A percentile compares a stretch with the other conserved stretches of the same genome.
Evolutionary conservation across 2,888 invertebrate genomes (phyloP).

Genomic region (Pachycephus smyrnensis): DNA sequence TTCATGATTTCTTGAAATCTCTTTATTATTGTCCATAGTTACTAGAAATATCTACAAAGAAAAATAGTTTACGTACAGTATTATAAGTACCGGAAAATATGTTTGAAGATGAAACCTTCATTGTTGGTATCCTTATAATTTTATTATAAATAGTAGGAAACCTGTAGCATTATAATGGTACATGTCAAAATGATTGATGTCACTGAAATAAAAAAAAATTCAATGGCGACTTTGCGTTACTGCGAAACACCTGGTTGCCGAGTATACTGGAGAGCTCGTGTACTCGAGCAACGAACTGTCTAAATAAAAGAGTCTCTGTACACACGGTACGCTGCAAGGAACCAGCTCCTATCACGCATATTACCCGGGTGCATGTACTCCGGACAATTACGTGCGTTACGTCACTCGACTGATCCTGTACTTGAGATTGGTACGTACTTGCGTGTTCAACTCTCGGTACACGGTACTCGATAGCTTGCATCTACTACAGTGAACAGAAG

Average conservation of each 20-base stretch:
- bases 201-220: not conserved
- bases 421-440: conserved; percentile 40
- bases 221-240: not conserved
- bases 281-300: not conserved
- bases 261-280: not conserved
- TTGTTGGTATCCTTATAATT: not conserved
- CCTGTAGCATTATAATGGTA: not conserved
- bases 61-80: not conserved
- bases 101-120: not conserved
- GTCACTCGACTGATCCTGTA: conserved; percentile 44
- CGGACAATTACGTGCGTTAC: conserved; percentile 64
- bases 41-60: not conserved
- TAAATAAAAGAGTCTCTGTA: conserved; percentile 25
- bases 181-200: not conserved
- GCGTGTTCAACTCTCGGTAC: not conserved
- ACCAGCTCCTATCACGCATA: conserved; percentile 57
- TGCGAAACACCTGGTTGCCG: not conserved
- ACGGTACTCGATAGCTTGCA: not conserved
- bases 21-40: too few species aligned
- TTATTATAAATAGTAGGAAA: not conserved
- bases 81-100: not conserved
- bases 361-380: conserved; percentile 60
- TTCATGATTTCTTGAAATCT: too few species aligned
- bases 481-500: not conserved
- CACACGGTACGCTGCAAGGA: conserved; percentile 44